phyloP scores from a whole-genome alignment of 2,797 vertebrate genomes.

The Bovichtus variegatus region DNA sequence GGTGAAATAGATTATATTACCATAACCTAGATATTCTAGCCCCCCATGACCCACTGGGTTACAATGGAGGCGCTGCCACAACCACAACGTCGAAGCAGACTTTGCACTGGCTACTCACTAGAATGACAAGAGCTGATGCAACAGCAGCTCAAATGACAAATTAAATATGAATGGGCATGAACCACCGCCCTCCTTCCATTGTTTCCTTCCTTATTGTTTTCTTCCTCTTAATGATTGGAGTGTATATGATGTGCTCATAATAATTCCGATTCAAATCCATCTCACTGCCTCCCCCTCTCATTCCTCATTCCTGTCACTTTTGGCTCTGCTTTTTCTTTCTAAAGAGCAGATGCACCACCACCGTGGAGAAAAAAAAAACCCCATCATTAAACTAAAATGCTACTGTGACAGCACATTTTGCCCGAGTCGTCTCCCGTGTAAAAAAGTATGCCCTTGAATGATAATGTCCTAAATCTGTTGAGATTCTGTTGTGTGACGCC shows the following conservation, averaged over 20 bases:
- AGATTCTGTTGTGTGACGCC: conserved; percentile 21
- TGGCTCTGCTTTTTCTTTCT: conserved; percentile 48
- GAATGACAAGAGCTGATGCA: conserved; percentile 54
- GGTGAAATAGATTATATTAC: conserved; percentile 75
- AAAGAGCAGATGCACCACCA: conserved; percentile 69
- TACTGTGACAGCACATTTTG: conserved; percentile 61
- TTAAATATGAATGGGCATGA: conserved; percentile 75
- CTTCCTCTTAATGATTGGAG: conserved; percentile 49
- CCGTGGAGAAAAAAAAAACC: conserved; percentile 39
- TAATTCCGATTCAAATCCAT: conserved; percentile 46
- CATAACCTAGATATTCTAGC: conserved; percentile 78
- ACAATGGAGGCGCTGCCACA: conserved; percentile 45
- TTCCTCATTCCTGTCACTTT: conserved; percentile 67
- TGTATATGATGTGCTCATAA: conserved; percentile 52
- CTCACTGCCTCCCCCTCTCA: conserved; percentile 20
- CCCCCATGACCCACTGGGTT: conserved; percentile 61
- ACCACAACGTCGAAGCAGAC: conserved; percentile 15
- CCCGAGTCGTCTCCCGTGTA: conserved; percentile 54
- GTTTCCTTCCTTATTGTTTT: conserved; percentile 12
- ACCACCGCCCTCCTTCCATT: conserved; percentile 32
- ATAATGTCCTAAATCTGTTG: conserved; percentile 34
- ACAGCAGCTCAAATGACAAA: conserved; percentile 66
- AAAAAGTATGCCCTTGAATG: conserved; percentile 53
- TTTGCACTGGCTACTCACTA: conserved; percentile 29
- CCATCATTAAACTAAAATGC: conserved; percentile 70